Percentiles rank a stretch among this genome's conserved stretches.
phyloP scores from a whole-genome alignment of 30 jellyfish, hydroid and myxozoan genomes.

The Cassiopea andromeda region DNA sequence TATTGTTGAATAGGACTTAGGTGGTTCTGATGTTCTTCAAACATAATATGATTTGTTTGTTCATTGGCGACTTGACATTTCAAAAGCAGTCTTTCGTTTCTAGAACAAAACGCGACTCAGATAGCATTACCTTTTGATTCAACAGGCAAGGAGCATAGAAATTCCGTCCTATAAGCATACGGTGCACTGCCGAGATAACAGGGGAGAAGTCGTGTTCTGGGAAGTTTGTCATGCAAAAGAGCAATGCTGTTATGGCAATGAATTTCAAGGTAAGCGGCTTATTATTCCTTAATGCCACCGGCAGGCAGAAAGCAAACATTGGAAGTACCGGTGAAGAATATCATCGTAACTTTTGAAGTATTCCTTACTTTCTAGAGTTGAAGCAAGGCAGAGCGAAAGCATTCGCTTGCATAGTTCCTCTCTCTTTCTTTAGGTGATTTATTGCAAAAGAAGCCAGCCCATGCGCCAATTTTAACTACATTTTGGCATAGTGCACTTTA shows the following conservation, averaged over 20 bases:
- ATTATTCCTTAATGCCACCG: background rate
- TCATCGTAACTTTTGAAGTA: no score
- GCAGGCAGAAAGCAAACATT: background rate
- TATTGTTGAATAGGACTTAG: conserved; percentile 49
- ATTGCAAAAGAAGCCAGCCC: no score
- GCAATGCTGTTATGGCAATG: conserved; percentile 1
- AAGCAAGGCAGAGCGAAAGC: no score
- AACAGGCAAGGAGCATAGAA: conserved; percentile 6
- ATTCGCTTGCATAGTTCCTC: no score
- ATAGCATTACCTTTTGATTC: conserved; percentile 25
- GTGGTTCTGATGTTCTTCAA: conserved; percentile 42
- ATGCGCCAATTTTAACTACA: no score
- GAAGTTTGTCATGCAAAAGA: background rate
- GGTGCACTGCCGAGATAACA: conserved; percentile 5
- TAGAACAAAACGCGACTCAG: conserved; percentile 50
- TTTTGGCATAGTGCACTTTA: no score
- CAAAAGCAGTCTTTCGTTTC: conserved; percentile 36
- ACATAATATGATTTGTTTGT: conserved; percentile 57
- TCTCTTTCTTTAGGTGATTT: no score
- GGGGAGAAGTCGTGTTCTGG: background rate
- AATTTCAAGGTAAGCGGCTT: background rate
- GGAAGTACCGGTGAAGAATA: no score
- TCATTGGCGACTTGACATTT: conserved; percentile 68
- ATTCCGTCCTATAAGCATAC: conserved; percentile 13
- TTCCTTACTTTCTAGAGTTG: no score